These are phyloP conservation scores for Gnathochromis pfefferi DNA, from an alignment of 2,113 vertebrate species.

Conservation along the genomic window DNA sequence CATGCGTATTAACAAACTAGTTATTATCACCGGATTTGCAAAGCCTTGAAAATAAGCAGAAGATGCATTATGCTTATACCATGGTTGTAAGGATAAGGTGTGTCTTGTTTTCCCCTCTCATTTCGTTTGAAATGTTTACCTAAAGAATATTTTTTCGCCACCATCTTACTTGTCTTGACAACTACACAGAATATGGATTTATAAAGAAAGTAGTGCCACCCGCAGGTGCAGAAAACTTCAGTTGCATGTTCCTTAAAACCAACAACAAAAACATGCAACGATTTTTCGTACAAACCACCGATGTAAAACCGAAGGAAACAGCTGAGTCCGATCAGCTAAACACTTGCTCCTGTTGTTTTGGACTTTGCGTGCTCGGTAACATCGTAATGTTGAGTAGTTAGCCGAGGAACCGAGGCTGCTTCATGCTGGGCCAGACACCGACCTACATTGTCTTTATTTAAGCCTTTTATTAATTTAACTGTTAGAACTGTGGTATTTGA, in stretches of 20 bases:
- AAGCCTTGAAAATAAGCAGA: neutral
- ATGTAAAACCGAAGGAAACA: neutral
- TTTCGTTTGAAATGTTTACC: neutral
- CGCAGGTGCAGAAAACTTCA: neutral
- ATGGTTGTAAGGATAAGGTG: neutral
- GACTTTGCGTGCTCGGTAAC: neutral
- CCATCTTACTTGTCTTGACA: neutral
- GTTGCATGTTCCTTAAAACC: neutral
- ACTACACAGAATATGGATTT: neutral
- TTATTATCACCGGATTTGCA: neutral
- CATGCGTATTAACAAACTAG: neutral
- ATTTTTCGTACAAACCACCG: neutral
- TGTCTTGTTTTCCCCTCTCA: neutral
- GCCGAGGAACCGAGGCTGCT: neutral
- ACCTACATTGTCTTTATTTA: neutral
- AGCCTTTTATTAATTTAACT: neutral
- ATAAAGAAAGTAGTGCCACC: neutral
- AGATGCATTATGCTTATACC: neutral
- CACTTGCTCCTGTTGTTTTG: neutral
- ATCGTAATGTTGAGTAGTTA: neutral
- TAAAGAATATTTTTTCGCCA: neutral
- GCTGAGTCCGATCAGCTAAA: neutral
- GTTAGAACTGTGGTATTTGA: neutral
- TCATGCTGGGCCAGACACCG: neutral
- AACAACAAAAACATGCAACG: rapidly evolving